phyloP scores from a whole-genome alignment of 2,888 invertebrate genomes.

The Hecatera dysodea region DNA sequence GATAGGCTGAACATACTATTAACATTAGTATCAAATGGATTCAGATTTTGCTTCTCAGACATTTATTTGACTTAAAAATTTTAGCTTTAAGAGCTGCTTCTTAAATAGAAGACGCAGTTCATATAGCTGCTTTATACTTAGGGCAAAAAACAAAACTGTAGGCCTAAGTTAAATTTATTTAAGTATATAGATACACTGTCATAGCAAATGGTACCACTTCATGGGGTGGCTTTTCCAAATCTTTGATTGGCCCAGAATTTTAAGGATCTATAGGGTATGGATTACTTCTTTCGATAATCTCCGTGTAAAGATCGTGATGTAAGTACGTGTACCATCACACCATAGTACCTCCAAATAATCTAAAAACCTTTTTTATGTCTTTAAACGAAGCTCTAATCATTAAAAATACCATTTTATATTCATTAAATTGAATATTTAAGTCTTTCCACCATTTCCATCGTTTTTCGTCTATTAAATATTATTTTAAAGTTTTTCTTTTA shows the following conservation, averaged over 20 bases:
- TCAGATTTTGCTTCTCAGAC: neutral
- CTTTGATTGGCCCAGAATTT: no score
- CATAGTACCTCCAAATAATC: no score
- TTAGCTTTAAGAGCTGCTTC: neutral
- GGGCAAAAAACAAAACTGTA: neutral
- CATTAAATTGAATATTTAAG: constrained; percentile 31
- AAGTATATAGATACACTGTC: no score
- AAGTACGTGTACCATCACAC: no score
- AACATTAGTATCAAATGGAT: neutral
- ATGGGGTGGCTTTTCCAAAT: neutral
- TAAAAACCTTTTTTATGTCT: no score
- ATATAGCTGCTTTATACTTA: neutral
- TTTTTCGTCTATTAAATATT: constrained; percentile 2
- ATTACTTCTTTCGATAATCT: no score
- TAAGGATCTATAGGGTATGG: no score
- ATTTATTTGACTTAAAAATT: constrained; percentile 11
- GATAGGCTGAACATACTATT: neutral
- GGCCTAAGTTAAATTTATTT: neutral
- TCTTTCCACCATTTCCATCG: neutral
- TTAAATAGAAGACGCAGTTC: constrained; percentile 1
- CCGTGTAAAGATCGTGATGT: no score
- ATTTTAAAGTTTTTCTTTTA: constrained; percentile 29
- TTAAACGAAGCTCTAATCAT: no score
- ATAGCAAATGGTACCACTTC: no score
- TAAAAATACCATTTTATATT: neutral